Evolutionary conservation across 2,888 invertebrate genomes (phyloP).

Genomic region (Lutraria lutraria): DNA sequence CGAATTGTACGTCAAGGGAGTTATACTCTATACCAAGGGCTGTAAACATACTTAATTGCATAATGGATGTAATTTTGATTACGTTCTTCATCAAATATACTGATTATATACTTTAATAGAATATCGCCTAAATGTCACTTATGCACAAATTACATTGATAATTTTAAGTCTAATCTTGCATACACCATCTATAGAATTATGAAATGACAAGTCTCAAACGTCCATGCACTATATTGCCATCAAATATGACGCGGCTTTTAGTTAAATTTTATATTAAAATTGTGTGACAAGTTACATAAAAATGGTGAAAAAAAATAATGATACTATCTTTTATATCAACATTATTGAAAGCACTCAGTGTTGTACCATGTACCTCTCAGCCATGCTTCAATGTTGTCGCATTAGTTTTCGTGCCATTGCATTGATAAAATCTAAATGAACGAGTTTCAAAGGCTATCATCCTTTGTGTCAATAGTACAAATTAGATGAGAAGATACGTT

Average conservation of each 20-base stretch:
- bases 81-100: neutral
- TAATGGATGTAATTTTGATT: conserved; percentile 7
- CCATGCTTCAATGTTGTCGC: conserved; percentile 34
- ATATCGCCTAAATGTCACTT: conserved; percentile 1
- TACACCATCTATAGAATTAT: conserved; percentile 1
- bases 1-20: neutral
- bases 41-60: neutral
- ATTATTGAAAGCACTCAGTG: conserved; percentile 37
- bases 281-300: conserved; percentile 49
- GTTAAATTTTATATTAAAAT: conserved; percentile 47
- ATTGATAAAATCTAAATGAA: conserved; percentile 57
- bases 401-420: conserved; percentile 51
- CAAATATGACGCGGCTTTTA: conserved; percentile 9
- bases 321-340: conserved; percentile 36
- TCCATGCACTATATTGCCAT: neutral
- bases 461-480: conserved; percentile 55
- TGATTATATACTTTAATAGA: neutral
- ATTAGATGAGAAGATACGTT: conserved; percentile 38
- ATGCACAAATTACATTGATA: neutral
- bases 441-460: conserved; percentile 54
- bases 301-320: conserved; percentile 27
- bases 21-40: neutral
- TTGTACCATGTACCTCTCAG: conserved; percentile 43
- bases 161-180: neutral
- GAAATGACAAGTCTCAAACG: neutral